A percentile compares a stretch with the other conserved stretches of the same genome.
These are phyloP conservation scores for Malthinus seriepunctatus DNA, from an alignment of 2,888 invertebrate genomes.

Conservation along the genomic window DNA sequence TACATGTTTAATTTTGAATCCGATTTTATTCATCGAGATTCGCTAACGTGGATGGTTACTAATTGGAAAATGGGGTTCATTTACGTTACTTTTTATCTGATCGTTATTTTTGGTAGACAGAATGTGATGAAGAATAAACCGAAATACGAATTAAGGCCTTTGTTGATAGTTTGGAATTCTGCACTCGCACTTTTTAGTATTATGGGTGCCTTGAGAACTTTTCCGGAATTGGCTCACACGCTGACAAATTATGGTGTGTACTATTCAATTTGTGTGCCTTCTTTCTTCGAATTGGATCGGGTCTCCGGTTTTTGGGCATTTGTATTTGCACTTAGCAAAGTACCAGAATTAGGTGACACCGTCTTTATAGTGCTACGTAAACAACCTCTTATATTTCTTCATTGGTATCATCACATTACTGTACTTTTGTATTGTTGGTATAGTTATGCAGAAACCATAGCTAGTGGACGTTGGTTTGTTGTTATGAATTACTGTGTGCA, in stretches of 20 bases:
- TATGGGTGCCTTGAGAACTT: slow-evolving; percentile 88
- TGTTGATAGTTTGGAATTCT: slow-evolving; percentile 91
- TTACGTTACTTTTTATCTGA: slow-evolving; percentile 84
- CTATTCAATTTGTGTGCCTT: slow-evolving; percentile 94
- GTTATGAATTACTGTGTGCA: slow-evolving; percentile 94
- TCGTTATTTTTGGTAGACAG: slow-evolving; percentile 91
- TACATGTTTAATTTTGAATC: slow-evolving; percentile 95
- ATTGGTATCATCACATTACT: slow-evolving; percentile 97
- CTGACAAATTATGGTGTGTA: slow-evolving; percentile 88
- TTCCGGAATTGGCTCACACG: slow-evolving; percentile 90
- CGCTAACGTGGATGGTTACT: slow-evolving; percentile 92
- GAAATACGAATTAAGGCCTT: slow-evolving; percentile 85
- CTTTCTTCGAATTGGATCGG: slow-evolving; percentile 89
- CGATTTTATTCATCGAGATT: slow-evolving; percentile 87
- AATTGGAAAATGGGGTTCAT: slow-evolving; percentile 96
- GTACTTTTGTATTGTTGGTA: slow-evolving; percentile 94
- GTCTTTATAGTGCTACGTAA: slow-evolving; percentile 92
- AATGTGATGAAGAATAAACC: slow-evolving; percentile 91
- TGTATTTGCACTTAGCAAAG: slow-evolving; percentile 95
- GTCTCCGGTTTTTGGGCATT: slow-evolving; percentile 98
- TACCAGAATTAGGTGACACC: slow-evolving; percentile 95
- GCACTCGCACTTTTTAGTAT: slow-evolving; percentile 92
- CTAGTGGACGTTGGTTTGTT: slow-evolving; percentile 91
- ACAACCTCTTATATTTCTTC: slow-evolving; percentile 90
- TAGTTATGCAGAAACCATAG: slow-evolving; percentile 86